Evolutionary conservation across 2,888 invertebrate genomes (phyloP), one percentile per base, ranked within the genome.

Genomic region (Carterocephalus palaemon): DNA sequence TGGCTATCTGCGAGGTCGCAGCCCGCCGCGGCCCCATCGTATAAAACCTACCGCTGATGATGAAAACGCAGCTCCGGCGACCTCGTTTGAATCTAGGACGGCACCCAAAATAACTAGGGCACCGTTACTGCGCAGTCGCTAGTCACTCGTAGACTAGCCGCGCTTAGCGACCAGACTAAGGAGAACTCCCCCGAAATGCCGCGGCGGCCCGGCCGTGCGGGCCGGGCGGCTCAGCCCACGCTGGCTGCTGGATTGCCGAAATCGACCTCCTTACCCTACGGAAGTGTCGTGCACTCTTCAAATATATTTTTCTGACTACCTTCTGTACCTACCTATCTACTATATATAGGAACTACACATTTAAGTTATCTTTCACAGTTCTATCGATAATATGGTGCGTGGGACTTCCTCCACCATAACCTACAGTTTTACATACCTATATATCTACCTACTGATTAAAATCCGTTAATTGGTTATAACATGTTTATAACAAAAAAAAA

Each of bases 81-180:
- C 84, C 81, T 82, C 80, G 82, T 75, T 76, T 51, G 59, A 59
- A 83, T 78, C 75, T 84, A 82, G 84, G 79, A 75, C 84, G 70
- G 70, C 69, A 80, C 76, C 85, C 81, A 64, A 84, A 84, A 84
- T 83, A 83, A 83, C 84, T 82, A 77, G 82, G 82, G 67, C 84
- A 78, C 73, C 70, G 77, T 81, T 76, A 80, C 74, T 75, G 80
- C 82, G 78, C 80, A 77, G 74, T 56, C 72, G 75, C 75, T 73
- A 75, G 72, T 73, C 74, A 75, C 65, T 69, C 69, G 61, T 65
- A 65, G 72, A 64, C 67, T 56, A 57, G 59, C 57, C 60, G 62
- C 62, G 58, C 52, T 53, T 56, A 46, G 53, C 59, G 58, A 37
- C 77, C 72, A 64, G 51, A 53, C 26, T 48, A 56, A 20, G 24